Percentiles rank a stretch among this genome's conserved stretches.
phyloP scores from a whole-genome alignment of 1,140 invertebrate species.

The Cardiocondyla obscurior region DNA sequence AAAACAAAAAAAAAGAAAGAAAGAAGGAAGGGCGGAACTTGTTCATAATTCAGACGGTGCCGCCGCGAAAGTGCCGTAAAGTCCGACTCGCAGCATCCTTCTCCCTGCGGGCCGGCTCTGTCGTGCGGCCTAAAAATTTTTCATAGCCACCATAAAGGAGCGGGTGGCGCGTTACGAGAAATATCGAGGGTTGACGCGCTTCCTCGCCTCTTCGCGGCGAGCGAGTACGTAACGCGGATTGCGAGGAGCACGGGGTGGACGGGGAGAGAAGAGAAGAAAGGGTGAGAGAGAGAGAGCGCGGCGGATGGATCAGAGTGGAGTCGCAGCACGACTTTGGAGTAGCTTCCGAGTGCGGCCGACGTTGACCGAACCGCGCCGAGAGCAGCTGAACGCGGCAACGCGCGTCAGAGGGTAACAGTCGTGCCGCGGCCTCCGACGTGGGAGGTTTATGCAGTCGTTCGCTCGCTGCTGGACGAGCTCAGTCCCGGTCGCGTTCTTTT shows the following conservation, averaged over 20 bases:
- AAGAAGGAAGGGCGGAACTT: background rate
- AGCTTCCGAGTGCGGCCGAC: conserved; percentile 63
- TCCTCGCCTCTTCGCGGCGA: conserved; percentile 37
- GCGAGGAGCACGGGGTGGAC: too few species aligned
- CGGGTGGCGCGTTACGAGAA: conserved; percentile 58
- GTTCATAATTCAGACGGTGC: conserved; percentile 55
- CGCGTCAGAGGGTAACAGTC: conserved; percentile 78
- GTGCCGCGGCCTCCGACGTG: conserved; percentile 79
- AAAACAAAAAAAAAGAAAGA: background rate
- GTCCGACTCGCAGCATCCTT: conserved; percentile 32
- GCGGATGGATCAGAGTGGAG: conserved; percentile 42
- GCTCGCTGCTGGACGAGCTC: background rate
- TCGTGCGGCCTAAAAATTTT: conserved; percentile 61
- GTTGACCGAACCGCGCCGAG: conserved; percentile 68
- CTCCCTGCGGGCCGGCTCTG: conserved; percentile 11
- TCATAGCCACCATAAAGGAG: conserved; percentile 61
- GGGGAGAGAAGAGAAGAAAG: too few species aligned
- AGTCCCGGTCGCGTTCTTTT: background rate
- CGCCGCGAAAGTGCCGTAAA: conserved; percentile 20
- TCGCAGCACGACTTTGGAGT: conserved; percentile 62
- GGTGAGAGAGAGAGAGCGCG: background rate
- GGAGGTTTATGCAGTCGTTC: conserved; percentile 67
- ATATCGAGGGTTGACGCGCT: conserved; percentile 57
- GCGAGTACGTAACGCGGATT: conserved; percentile 58
- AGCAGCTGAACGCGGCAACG: conserved; percentile 76